phyloP scores from a whole-genome alignment of 1,140 invertebrate species.

The Aphelenchoides besseyi region DNA sequence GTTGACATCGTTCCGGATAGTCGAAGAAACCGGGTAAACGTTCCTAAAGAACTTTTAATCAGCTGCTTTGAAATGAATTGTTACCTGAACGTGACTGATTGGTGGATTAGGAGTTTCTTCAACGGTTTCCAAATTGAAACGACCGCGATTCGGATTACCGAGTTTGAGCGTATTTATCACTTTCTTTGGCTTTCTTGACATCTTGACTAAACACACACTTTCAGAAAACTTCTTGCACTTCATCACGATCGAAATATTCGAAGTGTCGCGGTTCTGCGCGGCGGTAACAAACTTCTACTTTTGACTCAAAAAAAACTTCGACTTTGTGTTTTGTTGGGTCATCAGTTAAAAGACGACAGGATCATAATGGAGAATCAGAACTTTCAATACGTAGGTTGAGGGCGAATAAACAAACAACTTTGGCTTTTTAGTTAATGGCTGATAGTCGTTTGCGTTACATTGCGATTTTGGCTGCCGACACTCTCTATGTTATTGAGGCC shows the following conservation, averaged over 20 bases:
- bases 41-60: too few species aligned
- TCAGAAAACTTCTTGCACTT: conserved; percentile 12
- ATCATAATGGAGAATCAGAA: conserved; percentile 2
- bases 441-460: background rate
- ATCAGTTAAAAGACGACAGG: background rate
- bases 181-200: conserved; percentile 14
- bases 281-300: conserved; percentile 14
- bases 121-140: conserved; percentile 13
- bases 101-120: conserved; percentile 3
- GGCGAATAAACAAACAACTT: background rate
- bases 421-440: conserved; percentile 1
- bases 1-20: conserved; percentile 3
- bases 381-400: background rate
- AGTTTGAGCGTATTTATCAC: conserved; percentile 7
- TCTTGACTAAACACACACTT: background rate
- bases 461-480: conserved; percentile 5
- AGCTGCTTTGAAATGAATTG: background rate
- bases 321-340: background rate
- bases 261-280: background rate
- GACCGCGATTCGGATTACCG: background rate
- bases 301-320: background rate
- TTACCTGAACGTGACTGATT: background rate
- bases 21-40: conserved; percentile 19
- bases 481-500: background rate
- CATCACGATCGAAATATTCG: conserved; percentile 1